Evolutionary conservation across 2,797 vertebrate genomes (phyloP), one percentile per base, ranked within the genome.

Genomic region (Molossus molossus): DNA sequence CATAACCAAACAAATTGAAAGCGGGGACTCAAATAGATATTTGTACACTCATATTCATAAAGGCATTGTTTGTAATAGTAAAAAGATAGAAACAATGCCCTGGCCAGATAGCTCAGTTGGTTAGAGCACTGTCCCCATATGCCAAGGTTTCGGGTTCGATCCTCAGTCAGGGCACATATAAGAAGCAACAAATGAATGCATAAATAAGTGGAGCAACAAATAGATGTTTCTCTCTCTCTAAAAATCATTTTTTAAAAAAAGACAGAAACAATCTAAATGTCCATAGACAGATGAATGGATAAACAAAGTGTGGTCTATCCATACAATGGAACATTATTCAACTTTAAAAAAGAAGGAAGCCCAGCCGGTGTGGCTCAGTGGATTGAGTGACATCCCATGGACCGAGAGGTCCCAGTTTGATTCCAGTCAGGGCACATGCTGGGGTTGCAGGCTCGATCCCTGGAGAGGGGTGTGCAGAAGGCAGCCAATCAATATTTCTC

Each of bases 271-370:
- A 37, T 0, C 2, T 48, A 20, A 81, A 45, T 3, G 6, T 33
- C 89, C 73, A 15, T 11, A 25, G 25, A 9, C 0, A 25, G 45
- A 33, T 21, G 15, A 55, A 48, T 0, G n/a, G 25, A 37, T 45
- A 37, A 57, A 73, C 13, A 11, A 48, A 64, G 25, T 3, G 17
- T 5, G 0, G 10, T 4, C 0, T 7, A 9, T 15, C 17, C 7
- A 3, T 9, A 67, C 55, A 37, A 23, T 0, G 6, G n/a, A 75
- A 69, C 21, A 12, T 60, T 20, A 37, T 3, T 45, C 33, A 9
- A 40, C 37, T 50, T 25, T 57, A 6, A 33, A 69, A 67, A 37
- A 18, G 50, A 57, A 84, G 6, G 40, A 5, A 45, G 40, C 40
- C 40, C 40, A 45, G 40, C 40, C 40, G 3, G 40, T 45, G 40